Base-by-base conservation (phyloP, 2,888 invertebrate species). In the Helleia helle region DNA sequence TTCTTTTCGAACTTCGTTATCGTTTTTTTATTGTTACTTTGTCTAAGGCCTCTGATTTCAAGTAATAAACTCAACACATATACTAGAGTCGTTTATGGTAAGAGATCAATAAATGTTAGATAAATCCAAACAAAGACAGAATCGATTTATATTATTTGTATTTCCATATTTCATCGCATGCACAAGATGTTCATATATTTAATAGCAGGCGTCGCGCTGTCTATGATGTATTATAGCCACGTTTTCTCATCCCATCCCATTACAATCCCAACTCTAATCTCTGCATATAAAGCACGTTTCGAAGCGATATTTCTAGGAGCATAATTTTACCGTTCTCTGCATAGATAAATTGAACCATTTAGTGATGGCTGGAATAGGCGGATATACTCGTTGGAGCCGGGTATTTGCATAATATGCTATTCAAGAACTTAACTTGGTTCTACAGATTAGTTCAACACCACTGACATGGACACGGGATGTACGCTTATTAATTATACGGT, bases 381-480 rank as follows among this genome's bases (percentile, higher is more conserved):
- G 67, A 71, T 65, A 59, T 60, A 56, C 64, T 63, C 55, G 62
- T 68, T 64, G 51, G 50, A 38, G 52, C 54, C 52, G 56, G 56
- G 54, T 56, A 58, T 67, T 68, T 65, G 62, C 63, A 63, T 71
- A 65, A 68, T 69, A 66, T 58, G 59, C 62, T 46, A 56, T 55
- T 59, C 51, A 54, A 51, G 46, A 49, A 50, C 50, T 53, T 53
- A 51, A 54, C 43, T 38, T 30, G 25, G 38, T 26, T 41, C 29
- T 17, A 9, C 11, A 18, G 31, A 31, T 18, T 18, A 18, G 18
- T 11, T 11, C 9, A 11, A 18, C 18, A 31, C 31, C 11, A 31
- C 17, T 31, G 11, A 17, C 0, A 18, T 7, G 11, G 11, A 18
- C 17, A 11, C 18, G 11, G 17, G 15, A 18, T n/a, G 18, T n/a